These are phyloP conservation scores for Dynastes tityus DNA, from an alignment of 2,888 invertebrate species.

Conservation along the genomic window DNA sequence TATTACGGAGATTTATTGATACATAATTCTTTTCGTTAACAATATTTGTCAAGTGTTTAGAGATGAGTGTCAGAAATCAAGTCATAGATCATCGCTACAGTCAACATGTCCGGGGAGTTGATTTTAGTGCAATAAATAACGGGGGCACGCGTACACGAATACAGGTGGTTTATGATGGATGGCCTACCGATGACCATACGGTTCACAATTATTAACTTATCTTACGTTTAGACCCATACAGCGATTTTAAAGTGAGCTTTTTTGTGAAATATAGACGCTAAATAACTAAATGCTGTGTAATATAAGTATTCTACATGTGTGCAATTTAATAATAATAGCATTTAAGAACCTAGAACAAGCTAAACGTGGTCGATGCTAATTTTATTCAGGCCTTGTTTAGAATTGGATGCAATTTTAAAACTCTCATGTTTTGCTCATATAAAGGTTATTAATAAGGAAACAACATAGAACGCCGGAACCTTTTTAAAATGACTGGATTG, in stretches of 20 bases:
- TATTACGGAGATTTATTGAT: conserved; percentile 69
- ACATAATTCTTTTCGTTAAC: conserved; percentile 69
- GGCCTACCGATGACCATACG: conserved; percentile 64
- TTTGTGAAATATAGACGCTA: neutral
- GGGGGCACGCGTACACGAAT: conserved; percentile 61
- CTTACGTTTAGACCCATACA: neutral
- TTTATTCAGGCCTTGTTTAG: too few species aligned
- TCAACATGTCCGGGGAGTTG: conserved; percentile 67
- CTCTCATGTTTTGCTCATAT: too few species aligned
- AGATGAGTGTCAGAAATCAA: conserved; percentile 68
- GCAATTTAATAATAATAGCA: too few species aligned
- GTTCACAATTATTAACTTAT: conserved; percentile 65
- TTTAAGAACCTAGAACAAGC: too few species aligned
- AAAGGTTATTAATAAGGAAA: too few species aligned
- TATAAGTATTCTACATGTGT: too few species aligned
- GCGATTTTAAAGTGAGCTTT: neutral
- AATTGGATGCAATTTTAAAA: too few species aligned
- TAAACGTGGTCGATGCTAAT: too few species aligned
- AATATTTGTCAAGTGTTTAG: conserved; percentile 69
- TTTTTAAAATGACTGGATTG: too few species aligned
- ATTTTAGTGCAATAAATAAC: conserved; percentile 66
- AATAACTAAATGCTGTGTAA: too few species aligned
- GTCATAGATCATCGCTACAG: conserved; percentile 68
- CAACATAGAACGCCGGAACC: too few species aligned
- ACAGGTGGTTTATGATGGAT: conserved; percentile 70